Percentiles rank a stretch among this genome's conserved stretches.
Evolutionary conservation across 2,797 vertebrate genomes (phyloP).

Genomic region (Sebastes alutus): DNA sequence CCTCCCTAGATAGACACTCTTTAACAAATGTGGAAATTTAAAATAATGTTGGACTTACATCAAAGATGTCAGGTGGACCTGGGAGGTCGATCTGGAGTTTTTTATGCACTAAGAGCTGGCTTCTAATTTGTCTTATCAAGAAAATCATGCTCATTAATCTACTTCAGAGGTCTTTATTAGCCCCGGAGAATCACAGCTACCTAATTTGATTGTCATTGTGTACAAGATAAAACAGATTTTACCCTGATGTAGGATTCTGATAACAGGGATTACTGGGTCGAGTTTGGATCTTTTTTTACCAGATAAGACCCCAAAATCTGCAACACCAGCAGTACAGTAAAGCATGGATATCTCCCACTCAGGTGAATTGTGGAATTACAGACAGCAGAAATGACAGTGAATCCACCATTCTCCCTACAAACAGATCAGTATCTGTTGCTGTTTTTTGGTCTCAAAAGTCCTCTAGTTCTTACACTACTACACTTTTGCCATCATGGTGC

Average conservation of each 20-base stretch:
- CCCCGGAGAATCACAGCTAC: conserved; percentile 1
- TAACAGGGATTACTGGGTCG: neutral
- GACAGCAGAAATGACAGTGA: neutral
- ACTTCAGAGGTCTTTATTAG: conserved; percentile 37
- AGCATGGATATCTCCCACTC: neutral
- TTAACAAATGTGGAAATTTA: conserved; percentile 50
- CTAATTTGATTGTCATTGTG: conserved; percentile 40
- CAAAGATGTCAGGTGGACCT: conserved; percentile 23
- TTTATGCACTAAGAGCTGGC: conserved; percentile 14
- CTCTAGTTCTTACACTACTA: too few species aligned
- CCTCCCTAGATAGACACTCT: conserved; percentile 39
- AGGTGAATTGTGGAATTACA: neutral
- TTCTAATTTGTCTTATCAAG: conserved; percentile 64
- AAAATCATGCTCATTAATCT: conserved; percentile 57
- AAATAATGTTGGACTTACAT: conserved; percentile 49
- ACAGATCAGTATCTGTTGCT: neutral
- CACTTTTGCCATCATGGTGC: too few species aligned
- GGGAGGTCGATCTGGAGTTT: conserved; percentile 26
- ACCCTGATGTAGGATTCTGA: conserved; percentile 24
- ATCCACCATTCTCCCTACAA: neutral
- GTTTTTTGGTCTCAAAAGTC: too few species aligned
- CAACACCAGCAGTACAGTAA: neutral
- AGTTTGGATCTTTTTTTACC: neutral
- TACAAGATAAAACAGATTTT: conserved; percentile 50
- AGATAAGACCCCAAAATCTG: neutral